Base-by-base conservation (phyloP, 1,140 invertebrate species). In the Lepidurus arcticus region DNA sequence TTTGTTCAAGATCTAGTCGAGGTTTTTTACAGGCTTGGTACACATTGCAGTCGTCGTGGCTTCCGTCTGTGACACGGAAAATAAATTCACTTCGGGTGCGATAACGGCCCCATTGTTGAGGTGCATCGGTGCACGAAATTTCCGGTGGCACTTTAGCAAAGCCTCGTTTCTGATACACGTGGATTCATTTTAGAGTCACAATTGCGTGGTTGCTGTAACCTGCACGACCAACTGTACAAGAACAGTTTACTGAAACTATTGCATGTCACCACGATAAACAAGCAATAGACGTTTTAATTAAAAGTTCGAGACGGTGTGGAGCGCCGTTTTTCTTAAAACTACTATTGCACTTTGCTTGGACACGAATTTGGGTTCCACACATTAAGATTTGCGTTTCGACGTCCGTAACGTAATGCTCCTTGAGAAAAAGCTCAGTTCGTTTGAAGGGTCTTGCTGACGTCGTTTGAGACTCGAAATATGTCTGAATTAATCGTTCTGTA, bases 61-160 rank as follows among this genome's bases (percentile, higher is more conserved):
- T 76, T 76, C 75, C 75, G 42, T 76, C 75, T n/a, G 75, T 76
- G 10, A 76, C 21, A 26, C 75, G 75, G 42, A 76, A 76, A 7
- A 9, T 76, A 44, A 76, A 76, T 10, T 76, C 34, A 44, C 5
- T 76, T 10, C 75, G 21, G 21, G n/a, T 76, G 1, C 75, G 75
- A n/a, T n/a, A 26, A 21, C 75, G 21, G 42, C 75, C 75, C 5
- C 75, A 76, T 76, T 76, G 75, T 42, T 76, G 75, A 8, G 21
- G 16, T 3, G 1, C 5, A 42, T 1, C 1, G 34, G 5, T 76
- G n/a, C 75, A 42, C 1, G 75, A 24, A 21, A 76, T 10, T 42
- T 76, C 75, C 11, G 75, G 75, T 7, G 75, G 75, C 3, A 76
- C 75, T 76, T 76, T 5, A 26, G 6, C n/a, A n/a, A 26, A 76